These are phyloP conservation scores for Drosophila recens DNA, from an alignment of 2,888 invertebrate species.

Conservation along the genomic window DNA sequence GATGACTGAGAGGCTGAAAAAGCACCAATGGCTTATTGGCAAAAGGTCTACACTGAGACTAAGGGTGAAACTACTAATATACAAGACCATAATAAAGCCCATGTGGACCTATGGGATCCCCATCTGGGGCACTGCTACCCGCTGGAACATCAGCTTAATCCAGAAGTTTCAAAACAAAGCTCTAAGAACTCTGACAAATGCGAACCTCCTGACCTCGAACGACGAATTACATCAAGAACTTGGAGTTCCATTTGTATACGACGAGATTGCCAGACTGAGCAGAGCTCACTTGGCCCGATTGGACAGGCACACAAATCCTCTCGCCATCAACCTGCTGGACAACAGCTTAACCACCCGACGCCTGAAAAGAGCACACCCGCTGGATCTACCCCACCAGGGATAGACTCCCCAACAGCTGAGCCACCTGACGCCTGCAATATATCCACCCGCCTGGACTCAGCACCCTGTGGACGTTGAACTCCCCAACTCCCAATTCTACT, in stretches of 20 bases:
- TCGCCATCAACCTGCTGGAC: background rate
- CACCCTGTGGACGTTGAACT: too few species aligned
- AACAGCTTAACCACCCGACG: background rate
- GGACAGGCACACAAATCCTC: background rate
- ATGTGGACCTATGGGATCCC: constrained; percentile 1
- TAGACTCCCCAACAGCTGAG: too few species aligned
- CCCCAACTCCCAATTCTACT: too few species aligned
- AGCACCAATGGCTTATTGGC: background rate
- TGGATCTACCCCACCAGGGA: background rate
- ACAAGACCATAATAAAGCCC: background rate
- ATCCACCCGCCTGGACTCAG: too few species aligned
- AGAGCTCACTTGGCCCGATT: background rate
- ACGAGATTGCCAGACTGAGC: background rate
- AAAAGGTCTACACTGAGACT: background rate
- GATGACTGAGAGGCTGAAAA: background rate
- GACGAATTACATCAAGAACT: background rate
- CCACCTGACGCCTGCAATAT: too few species aligned
- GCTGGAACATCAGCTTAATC: background rate
- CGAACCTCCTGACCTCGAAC: too few species aligned
- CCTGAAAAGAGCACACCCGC: background rate
- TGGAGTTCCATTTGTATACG: background rate
- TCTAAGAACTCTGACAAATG: too few species aligned
- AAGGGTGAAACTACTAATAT: background rate
- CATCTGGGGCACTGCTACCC: background rate
- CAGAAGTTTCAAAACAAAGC: too few species aligned